A percentile compares a stretch with the other conserved stretches of the same genome.
Evolutionary conservation across 2,113 vertebrate species (phyloP).

Genomic region (Siniperca knerii): DNA sequence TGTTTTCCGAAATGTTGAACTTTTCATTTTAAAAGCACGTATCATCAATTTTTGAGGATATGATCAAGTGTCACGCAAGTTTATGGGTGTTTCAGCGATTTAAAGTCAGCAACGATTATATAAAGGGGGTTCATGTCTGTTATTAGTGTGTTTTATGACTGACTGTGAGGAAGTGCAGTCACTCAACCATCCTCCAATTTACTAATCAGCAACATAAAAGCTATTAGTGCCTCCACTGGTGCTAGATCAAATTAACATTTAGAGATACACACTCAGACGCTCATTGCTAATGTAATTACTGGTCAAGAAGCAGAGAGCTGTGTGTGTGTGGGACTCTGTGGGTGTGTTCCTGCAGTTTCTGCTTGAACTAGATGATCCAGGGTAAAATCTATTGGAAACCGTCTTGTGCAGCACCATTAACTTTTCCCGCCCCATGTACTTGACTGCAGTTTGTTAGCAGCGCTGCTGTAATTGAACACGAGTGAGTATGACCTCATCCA

Average conservation of each 20-base stretch:
- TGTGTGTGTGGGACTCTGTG: neutral
- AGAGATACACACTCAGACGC: constrained; percentile 48
- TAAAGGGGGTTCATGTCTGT: constrained; percentile 15
- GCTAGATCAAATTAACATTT: constrained; percentile 63
- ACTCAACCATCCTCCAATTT: constrained; percentile 50
- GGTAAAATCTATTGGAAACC: constrained; percentile 10
- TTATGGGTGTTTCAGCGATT: neutral
- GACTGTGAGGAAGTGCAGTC: constrained; percentile 31
- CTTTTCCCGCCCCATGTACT: constrained; percentile 12
- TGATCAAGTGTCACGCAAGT: neutral
- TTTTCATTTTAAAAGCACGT: neutral
- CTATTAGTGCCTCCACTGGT: constrained; percentile 52
- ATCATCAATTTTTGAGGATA: neutral
- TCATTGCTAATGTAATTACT: constrained; percentile 62
- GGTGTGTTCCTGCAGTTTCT: neutral
- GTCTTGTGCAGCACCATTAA: constrained; percentile 25
- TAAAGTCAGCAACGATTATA: neutral
- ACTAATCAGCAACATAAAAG: constrained; percentile 62
- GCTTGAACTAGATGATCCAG: constrained; percentile 13
- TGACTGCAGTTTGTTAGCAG: constrained; percentile 37
- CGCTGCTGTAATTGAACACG: constrained; percentile 25
- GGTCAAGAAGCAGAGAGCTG: constrained; percentile 43
- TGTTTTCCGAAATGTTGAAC: neutral
- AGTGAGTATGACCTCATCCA: constrained; percentile 54
- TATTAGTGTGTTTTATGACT: constrained; percentile 37